phyloP scores from a whole-genome alignment of 1,140 invertebrate genomes.

The Monomorium pharaonis region DNA sequence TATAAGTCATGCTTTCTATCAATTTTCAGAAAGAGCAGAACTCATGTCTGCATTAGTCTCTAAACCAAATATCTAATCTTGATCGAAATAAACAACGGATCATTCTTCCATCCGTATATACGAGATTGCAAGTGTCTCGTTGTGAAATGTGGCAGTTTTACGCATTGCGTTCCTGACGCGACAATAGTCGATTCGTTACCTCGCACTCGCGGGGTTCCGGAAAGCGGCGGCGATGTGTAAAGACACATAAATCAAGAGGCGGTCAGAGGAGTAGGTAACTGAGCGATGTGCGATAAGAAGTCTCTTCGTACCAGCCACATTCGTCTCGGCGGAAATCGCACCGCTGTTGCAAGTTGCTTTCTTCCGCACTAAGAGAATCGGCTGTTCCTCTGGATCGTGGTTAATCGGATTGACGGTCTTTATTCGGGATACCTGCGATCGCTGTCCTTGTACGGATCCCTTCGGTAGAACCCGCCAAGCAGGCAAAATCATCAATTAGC shows the following conservation, averaged over 20 bases:
- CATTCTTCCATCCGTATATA: conserved; percentile 49
- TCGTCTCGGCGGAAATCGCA: conserved; percentile 67
- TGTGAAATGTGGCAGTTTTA: background rate
- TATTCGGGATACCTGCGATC: conserved; percentile 35
- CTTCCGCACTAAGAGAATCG: conserved; percentile 15
- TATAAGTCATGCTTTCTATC: background rate
- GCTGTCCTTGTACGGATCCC: conserved; percentile 18
- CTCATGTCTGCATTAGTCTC: background rate
- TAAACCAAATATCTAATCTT: background rate
- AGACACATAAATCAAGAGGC: conserved; percentile 39
- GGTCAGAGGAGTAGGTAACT: conserved; percentile 5
- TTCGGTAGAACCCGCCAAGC: background rate
- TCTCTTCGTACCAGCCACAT: conserved; percentile 56
- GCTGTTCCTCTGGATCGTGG: conserved; percentile 24
- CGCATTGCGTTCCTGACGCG: conserved; percentile 61
- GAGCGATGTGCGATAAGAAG: conserved; percentile 62
- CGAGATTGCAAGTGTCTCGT: background rate
- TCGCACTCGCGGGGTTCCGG: conserved; percentile 55
- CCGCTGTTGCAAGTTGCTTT: conserved; percentile 11
- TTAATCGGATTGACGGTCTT: conserved; percentile 25
- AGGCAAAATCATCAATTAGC: conserved; percentile 45
- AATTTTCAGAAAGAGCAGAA: background rate
- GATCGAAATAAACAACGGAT: background rate
- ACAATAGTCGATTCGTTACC: conserved; percentile 76
- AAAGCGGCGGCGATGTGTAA: conserved; percentile 19